A percentile compares a stretch with the other conserved stretches of the same genome.
Conservation (phyloP, 1,140 invertebrate genomes). For the Mycetomoellerius zeteki region DNA sequence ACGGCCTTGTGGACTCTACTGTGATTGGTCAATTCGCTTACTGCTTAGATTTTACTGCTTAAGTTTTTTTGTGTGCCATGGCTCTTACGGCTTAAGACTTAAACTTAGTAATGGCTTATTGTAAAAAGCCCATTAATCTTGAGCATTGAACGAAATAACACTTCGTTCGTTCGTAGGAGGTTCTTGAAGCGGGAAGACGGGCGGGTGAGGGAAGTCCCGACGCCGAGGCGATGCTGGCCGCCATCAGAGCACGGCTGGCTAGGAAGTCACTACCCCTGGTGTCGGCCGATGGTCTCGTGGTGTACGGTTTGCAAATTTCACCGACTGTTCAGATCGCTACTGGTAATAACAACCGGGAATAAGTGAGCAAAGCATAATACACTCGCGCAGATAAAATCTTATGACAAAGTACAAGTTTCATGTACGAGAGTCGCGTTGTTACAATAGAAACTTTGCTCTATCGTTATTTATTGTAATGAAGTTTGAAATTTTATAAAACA, state of each 20-base stretch:
- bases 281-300: constrained; percentile 90
- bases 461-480: not conserved
- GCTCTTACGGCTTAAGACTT: no score
- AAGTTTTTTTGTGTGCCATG: no score
- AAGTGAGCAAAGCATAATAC: constrained; percentile 35
- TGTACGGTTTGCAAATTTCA: constrained; percentile 89
- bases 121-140: no score
- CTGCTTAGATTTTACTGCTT: no score
- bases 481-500: not conserved
- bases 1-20: no score
- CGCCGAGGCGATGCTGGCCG: constrained; percentile 85
- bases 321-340: constrained; percentile 80
- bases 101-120: no score
- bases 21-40: no score
- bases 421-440: not conserved
- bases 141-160: not conserved
- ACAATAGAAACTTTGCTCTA: not conserved
- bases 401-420: not conserved
- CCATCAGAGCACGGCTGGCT: constrained; percentile 88
- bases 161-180: constrained; percentile 75
- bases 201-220: constrained; percentile 84
- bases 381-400: constrained; percentile 22
- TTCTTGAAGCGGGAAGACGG: constrained; percentile 86
- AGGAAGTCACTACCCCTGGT: constrained; percentile 90
- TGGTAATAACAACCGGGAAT: constrained; percentile 71